phyloP scores from a whole-genome alignment of 2,888 invertebrate species.

The Orthosia cruda region DNA sequence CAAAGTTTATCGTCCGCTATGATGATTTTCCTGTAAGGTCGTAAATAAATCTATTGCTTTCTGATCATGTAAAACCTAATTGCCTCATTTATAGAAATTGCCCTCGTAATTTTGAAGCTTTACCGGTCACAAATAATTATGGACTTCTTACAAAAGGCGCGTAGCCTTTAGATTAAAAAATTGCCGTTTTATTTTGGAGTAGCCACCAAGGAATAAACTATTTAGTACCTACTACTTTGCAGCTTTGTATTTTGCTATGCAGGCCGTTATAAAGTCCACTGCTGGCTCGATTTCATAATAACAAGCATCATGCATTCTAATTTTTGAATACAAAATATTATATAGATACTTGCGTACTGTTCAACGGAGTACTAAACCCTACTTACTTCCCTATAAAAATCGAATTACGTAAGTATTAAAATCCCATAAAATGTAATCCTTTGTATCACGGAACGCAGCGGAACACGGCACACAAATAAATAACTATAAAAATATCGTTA shows the following conservation, averaged over 20 bases:
- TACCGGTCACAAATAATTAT: too few species aligned
- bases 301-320: too few species aligned
- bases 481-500: constrained; percentile 49
- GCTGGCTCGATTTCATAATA: too few species aligned
- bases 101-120: too few species aligned
- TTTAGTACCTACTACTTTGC: too few species aligned
- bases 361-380: constrained; percentile 18
- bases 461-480: constrained; percentile 48
- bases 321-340: too few species aligned
- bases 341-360: not conserved
- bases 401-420: constrained; percentile 35
- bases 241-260: too few species aligned
- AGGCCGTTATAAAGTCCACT: too few species aligned
- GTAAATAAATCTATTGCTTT: not conserved
- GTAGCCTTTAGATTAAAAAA: not conserved
- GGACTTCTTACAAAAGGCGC: too few species aligned
- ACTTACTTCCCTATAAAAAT: constrained; percentile 39
- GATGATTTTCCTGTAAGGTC: not conserved
- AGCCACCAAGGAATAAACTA: too few species aligned
- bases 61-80: not conserved
- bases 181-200: not conserved
- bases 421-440: constrained; percentile 42
- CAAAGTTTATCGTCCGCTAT: not conserved
- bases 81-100: not conserved
- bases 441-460: constrained; percentile 14